phyloP scores from a whole-genome alignment of 2,113 vertebrate species.

The Crotalus viridis region DNA sequence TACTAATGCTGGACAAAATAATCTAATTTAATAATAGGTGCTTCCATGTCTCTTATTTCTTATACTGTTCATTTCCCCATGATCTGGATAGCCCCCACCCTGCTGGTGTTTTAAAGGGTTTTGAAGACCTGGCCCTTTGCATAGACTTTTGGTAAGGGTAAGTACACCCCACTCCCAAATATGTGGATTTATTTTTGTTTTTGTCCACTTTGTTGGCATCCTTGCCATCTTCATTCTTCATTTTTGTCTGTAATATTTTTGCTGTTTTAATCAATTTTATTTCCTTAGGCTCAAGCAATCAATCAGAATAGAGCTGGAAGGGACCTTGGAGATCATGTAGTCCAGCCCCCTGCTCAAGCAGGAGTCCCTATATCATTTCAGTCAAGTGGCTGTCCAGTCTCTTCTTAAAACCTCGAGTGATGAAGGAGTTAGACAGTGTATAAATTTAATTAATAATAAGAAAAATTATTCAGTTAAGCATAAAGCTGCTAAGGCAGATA shows the following conservation, averaged over 20 bases:
- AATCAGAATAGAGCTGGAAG: too few relatives aligned
- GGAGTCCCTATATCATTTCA: too few relatives aligned
- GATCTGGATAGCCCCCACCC: background rate
- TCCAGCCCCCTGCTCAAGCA: too few relatives aligned
- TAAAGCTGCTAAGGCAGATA: background rate
- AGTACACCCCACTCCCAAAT: background rate
- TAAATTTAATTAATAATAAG: background rate
- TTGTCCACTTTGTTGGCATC: background rate
- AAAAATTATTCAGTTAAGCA: background rate
- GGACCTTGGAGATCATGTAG: too few relatives aligned
- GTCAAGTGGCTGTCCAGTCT: too few relatives aligned
- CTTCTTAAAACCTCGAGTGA: too few relatives aligned
- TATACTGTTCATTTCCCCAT: background rate
- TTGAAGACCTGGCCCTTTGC: background rate
- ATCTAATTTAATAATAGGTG: background rate
- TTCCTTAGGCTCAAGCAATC: background rate
- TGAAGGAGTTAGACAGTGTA: background rate
- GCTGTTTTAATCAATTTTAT: background rate
- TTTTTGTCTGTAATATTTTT: background rate
- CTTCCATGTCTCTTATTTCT: background rate
- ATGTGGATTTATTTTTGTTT: background rate
- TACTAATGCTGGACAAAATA: background rate
- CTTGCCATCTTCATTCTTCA: background rate
- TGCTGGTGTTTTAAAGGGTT: background rate
- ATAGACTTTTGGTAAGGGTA: background rate